A percentile compares a stretch with the other conserved stretches of the same genome.
phyloP scores from a whole-genome alignment of 2,888 invertebrate species.

The Drosophila meridionalis region DNA sequence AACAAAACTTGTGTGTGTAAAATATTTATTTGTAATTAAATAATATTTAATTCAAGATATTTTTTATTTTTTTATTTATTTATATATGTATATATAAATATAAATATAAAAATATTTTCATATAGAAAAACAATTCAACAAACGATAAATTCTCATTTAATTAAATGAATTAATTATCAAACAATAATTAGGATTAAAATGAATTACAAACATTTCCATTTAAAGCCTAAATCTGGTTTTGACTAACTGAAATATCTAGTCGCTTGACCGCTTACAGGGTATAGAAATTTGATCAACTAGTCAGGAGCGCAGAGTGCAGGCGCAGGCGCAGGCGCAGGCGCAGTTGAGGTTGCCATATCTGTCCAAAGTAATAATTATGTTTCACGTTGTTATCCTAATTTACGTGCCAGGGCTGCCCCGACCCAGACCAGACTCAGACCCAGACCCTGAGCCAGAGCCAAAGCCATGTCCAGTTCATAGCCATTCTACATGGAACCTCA shows the following conservation, averaged over 20 bases:
- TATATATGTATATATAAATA: no score
- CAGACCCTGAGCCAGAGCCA: conserved; percentile 14
- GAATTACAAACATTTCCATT: neutral
- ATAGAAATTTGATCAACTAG: conserved; percentile 10
- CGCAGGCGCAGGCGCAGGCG: conserved; percentile 19
- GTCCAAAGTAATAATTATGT: conserved; percentile 83
- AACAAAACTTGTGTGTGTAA: no score
- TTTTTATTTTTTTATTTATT: no score
- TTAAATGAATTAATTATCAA: no score
- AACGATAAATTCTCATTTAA: no score
- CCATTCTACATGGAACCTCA: neutral
- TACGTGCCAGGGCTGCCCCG: conserved; percentile 76
- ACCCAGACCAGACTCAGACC: conserved; percentile 11
- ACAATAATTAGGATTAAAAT: neutral
- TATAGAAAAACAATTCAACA: neutral
- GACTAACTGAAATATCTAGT: no score
- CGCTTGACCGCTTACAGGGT: conserved; percentile 11
- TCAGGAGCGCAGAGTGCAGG: conserved; percentile 2
- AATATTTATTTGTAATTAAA: neutral
- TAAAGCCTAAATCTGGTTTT: no score
- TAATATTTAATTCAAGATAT: neutral
- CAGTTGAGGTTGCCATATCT: conserved; percentile 69
- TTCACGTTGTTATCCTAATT: conserved; percentile 84
- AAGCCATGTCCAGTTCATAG: neutral
- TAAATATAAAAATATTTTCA: neutral